Base-by-base conservation (phyloP, 2,797 vertebrate species). In the Oophaga sylvatica region DNA sequence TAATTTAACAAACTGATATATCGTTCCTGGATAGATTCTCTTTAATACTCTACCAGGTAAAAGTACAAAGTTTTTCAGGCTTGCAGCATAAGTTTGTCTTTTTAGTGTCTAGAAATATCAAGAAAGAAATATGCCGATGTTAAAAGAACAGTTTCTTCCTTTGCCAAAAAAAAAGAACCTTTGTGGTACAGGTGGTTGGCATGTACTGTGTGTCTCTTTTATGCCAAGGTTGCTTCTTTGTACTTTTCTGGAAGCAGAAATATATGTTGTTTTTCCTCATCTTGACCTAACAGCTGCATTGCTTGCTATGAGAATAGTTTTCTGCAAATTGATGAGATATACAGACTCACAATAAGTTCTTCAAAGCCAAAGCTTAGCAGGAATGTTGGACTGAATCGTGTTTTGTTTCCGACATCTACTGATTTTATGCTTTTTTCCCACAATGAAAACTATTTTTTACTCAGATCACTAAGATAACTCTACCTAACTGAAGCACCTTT, bases 281-380 rank as follows among this genome's bases (percentile, higher is more conserved):
- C 70, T 76, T 62, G 82, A 59, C 56, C 67, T 87, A 80, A 35
- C 62, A n/a, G 79, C 29, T 87, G 80, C 62, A 41, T 68, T 87
- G 35, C 22, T 19, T 53, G 26, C 60, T 35, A 22, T 16, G 70
- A 17, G 15, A 41, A 56, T 48, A 65, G 70, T 22, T 31, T 76
- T 65, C 80, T 53, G 70, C 57, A 35, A 60, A 81, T 81, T 45
- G 63, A 65, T n/a, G 35, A 41, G 26, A 57, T 20, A 57, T n/a
- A 41, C 60, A 41, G n/a, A 63, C 57, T 48, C 79, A 53, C n/a
- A 31, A 35, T 5, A 26, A 26, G 71, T 56, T 76, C 80, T 87
- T 77, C 57, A 76, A 82, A 82, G 45, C 13, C 15, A 31, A 67
- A 35, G 45, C 35, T 68, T 22, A 12, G 19, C 71, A 57, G 70